These are phyloP conservation scores for Tetramorium bicarinatum DNA, from an alignment of 2,888 invertebrate genomes.

Conservation along the genomic window DNA sequence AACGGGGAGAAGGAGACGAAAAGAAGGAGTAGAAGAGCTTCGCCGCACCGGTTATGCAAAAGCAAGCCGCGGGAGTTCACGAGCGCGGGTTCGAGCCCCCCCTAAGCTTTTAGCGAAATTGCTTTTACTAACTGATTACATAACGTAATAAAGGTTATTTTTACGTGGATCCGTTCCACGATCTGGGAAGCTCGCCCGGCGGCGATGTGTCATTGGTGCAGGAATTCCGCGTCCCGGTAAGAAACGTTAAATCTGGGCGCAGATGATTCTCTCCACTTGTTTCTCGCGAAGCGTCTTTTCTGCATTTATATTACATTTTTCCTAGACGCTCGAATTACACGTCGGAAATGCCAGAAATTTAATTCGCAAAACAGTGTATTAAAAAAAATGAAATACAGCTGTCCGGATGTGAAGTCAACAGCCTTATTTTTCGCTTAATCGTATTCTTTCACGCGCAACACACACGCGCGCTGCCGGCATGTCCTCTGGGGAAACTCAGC, in stretches of 20 bases:
- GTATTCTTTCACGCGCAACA: neutral
- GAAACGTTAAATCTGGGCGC: conserved; percentile 41
- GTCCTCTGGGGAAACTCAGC: neutral
- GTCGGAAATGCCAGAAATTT: conserved; percentile 1
- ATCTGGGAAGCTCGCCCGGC: conserved; percentile 60
- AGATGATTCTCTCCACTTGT: neutral
- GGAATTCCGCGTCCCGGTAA: conserved; percentile 17
- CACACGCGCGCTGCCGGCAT: too few relatives aligned
- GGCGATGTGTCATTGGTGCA: conserved; percentile 64
- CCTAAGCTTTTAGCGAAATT: conserved; percentile 76
- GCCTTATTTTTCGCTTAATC: neutral
- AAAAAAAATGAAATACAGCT: neutral
- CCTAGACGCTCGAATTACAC: neutral
- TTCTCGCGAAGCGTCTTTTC: neutral
- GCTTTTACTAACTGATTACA: conserved; percentile 78
- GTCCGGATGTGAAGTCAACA: neutral
- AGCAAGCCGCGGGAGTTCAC: conserved; percentile 66
- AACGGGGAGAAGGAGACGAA: neutral
- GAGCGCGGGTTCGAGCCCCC: conserved; percentile 41
- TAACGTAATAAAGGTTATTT: conserved; percentile 76
- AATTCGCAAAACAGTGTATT: neutral
- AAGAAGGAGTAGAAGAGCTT: conserved; percentile 7
- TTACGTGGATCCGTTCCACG: conserved; percentile 58
- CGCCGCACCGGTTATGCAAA: conserved; percentile 74
- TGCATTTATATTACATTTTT: neutral